phyloP scores from a whole-genome alignment of 2,113 vertebrate genomes.

The Scartelaos histophorus region DNA sequence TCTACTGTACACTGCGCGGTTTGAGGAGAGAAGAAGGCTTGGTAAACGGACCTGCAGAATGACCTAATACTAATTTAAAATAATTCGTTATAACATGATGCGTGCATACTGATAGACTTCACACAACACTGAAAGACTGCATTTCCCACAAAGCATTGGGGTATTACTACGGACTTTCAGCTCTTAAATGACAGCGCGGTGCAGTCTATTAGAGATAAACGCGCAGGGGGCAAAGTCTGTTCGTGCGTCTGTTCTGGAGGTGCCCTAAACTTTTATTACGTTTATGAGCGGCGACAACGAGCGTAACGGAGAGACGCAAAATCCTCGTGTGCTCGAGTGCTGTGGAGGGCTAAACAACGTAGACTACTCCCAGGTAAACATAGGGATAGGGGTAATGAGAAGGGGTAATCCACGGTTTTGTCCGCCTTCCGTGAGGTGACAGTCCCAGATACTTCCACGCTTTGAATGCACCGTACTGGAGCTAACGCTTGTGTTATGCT shows the following conservation, averaged over 20 bases:
- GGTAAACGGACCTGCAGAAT: neutral
- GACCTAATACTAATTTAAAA: neutral
- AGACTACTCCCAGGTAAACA: slow-evolving; percentile 76
- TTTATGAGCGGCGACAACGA: slow-evolving; percentile 46
- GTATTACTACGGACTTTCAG: neutral
- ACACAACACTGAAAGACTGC: slow-evolving; percentile 9
- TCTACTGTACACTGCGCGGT: neutral
- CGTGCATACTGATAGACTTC: neutral
- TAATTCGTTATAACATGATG: neutral
- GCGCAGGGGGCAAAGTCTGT: neutral
- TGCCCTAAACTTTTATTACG: neutral
- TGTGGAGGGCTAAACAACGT: slow-evolving; percentile 77
- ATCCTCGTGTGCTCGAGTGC: slow-evolving; percentile 56
- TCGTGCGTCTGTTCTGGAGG: neutral
- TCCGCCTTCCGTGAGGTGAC: neutral
- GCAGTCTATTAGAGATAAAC: neutral
- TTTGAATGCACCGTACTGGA: neutral
- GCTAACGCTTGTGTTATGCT: neutral
- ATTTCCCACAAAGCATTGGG: slow-evolving; percentile 65
- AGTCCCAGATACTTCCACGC: neutral
- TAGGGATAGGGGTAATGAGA: too few relatives aligned
- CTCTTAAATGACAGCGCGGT: neutral
- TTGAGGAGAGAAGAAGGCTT: neutral
- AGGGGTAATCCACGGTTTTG: neutral
- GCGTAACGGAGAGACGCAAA: slow-evolving; percentile 1